Evolutionary conservation across 2,888 invertebrate species (phyloP).

Genomic region (Cotesia congregata): DNA sequence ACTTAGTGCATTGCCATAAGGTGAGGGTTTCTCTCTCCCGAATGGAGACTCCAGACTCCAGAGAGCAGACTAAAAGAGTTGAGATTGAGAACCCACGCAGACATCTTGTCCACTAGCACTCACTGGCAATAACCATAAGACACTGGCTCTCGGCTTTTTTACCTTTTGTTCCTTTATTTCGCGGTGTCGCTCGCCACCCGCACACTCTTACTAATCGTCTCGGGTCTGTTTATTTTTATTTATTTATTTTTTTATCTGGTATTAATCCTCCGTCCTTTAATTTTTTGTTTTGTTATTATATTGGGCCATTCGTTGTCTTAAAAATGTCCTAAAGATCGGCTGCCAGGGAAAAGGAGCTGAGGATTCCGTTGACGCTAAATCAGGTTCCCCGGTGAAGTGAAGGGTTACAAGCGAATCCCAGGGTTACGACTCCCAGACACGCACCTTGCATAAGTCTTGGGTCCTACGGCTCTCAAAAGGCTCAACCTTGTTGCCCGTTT

Average conservation of each 20-base stretch:
- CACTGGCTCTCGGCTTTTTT: constrained; percentile 49
- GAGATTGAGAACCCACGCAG: constrained; percentile 62
- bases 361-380: constrained; percentile 66
- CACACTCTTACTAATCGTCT: constrained; percentile 31
- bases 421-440: constrained; percentile 68
- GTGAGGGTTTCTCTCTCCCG: constrained; percentile 5
- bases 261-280: neutral
- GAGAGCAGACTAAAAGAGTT: neutral
- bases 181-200: constrained; percentile 24
- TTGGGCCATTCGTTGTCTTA: neutral
- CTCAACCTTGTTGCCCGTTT: constrained; percentile 33
- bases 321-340: constrained; percentile 20
- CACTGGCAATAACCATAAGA: constrained; percentile 65
- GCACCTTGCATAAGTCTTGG: constrained; percentile 63
- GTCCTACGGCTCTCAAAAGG: constrained; percentile 22
- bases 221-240: neutral
- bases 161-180: constrained; percentile 26
- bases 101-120: constrained; percentile 61
- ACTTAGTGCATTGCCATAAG: constrained; percentile 43
- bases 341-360: constrained; percentile 56
- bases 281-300: neutral
- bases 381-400: constrained; percentile 57
- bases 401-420: constrained; percentile 68
- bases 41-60: constrained; percentile 17
- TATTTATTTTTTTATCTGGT: neutral